These are phyloP conservation scores for Eptatretus atami DNA, from an alignment of 2,797 vertebrate species.

Conservation along the genomic window DNA sequence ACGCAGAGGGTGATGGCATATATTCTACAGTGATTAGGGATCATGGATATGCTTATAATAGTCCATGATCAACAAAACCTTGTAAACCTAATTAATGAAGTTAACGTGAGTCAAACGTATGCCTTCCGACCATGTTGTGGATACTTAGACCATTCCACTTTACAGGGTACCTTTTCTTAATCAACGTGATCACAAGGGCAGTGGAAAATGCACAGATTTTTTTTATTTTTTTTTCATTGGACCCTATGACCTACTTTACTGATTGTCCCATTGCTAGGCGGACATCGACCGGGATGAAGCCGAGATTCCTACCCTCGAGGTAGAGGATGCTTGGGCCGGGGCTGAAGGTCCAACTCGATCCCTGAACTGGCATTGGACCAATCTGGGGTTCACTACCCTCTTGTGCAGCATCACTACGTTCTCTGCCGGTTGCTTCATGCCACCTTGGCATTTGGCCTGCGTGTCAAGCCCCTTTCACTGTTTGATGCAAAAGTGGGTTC, in stretches of 20 bases:
- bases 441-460: conserved; percentile 38
- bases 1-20: no score
- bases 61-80: no score
- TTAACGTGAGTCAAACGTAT: neutral
- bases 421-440: conserved; percentile 36
- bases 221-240: conserved; percentile 7
- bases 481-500: conserved; percentile 61
- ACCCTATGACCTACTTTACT: neutral
- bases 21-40: no score
- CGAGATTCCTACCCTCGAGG: conserved; percentile 24
- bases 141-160: neutral
- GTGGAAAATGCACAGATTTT: neutral
- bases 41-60: no score
- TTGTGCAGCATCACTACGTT: conserved; percentile 67
- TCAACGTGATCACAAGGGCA: conserved; percentile 11
- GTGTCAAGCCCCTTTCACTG: conserved; percentile 50
- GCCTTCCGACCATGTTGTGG: neutral
- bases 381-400: conserved; percentile 48
- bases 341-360: conserved; percentile 54
- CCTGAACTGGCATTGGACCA: conserved; percentile 74
- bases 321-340: conserved; percentile 46
- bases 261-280: conserved; percentile 19
- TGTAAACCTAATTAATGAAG: no score
- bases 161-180: neutral
- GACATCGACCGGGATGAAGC: conserved; percentile 46